Base-by-base conservation (phyloP, 2,113 vertebrate species). In the Tapirus terrestris region DNA sequence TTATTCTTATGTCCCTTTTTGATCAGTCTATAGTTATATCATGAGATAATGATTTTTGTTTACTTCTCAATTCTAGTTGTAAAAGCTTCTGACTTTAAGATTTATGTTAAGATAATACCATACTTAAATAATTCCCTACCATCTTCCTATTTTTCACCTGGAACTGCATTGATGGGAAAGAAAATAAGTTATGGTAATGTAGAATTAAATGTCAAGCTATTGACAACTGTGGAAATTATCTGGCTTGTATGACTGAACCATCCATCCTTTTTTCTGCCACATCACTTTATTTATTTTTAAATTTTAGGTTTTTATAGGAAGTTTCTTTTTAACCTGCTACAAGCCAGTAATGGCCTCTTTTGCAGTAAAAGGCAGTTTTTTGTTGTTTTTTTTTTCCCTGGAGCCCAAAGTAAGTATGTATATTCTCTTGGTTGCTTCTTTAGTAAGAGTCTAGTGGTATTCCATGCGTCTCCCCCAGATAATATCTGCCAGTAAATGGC, bases 71-170 rank as follows among this genome's bases (percentile, higher is more conserved):
- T 88, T 93, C 27, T 93, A 6, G 5, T 84, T 91, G 21, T 61
- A 81, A 95, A 91, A 94, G 2, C 31, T n/a, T 51, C 18, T 91
- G 61, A 68, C 29, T 89, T 92, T 90, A 73, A 51, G 56, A 51
- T 97, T 89, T 90, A 75, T 77, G 39, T 80, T 97, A 85, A 72
- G 45, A 18, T 80, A 93, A 61, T 80, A 25, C 2, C 6, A 70
- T 65, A 68, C 14, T 85, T 94, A 76, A 25, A 31, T 61, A 67
- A 92, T 75, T 91, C 18, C 4, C 0, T 95, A 12, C 33, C 20
- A 29, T 89, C n/a, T 81, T 73, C 21, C 31, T 36, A 20, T 94
- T 90, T 95, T 88, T 73, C 86, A 84, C 36, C 45, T 94, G 90
- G 27, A 83, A 60, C 43, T 91, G 16, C 3, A 72, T 51, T 96